These are phyloP conservation scores for Encarsia formosa DNA, from an alignment of 2,888 invertebrate species.

Conservation along the genomic window DNA sequence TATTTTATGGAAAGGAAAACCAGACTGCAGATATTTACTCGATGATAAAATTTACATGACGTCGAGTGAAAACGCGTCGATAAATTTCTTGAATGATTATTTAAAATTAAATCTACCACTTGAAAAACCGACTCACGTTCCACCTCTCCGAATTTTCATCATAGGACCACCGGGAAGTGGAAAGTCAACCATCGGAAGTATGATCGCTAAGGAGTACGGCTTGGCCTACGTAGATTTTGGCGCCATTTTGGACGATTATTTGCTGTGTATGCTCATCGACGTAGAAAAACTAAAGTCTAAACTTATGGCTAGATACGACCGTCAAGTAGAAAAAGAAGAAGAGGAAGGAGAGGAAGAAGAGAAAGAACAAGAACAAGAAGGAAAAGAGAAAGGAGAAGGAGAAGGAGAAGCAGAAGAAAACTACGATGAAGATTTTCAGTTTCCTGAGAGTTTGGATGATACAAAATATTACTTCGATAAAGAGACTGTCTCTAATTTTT, in stretches of 20 bases:
- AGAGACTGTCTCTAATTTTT: slow-evolving; percentile 38
- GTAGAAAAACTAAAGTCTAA: slow-evolving; percentile 1
- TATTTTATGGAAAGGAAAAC: slow-evolving; percentile 61
- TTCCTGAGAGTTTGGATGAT: slow-evolving; percentile 29
- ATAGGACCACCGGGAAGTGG: slow-evolving; percentile 58
- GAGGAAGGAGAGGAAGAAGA: slow-evolving; percentile 7
- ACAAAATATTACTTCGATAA: slow-evolving; percentile 27
- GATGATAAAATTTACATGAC: slow-evolving; percentile 57
- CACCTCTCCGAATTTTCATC: slow-evolving; percentile 58
- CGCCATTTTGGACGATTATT: slow-evolving; percentile 33
- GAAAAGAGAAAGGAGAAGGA: slow-evolving; percentile 24
- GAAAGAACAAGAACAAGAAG: slow-evolving; percentile 12
- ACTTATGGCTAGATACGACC: slow-evolving; percentile 16
- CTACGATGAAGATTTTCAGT: slow-evolving; percentile 14
- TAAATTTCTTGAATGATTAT: slow-evolving; percentile 55
- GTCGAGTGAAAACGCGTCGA: slow-evolving; percentile 53
- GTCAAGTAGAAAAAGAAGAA: slow-evolving; percentile 15
- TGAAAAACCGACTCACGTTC: slow-evolving; percentile 49
- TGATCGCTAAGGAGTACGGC: slow-evolving; percentile 57
- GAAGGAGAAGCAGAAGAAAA: neutral
- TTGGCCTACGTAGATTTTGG: slow-evolving; percentile 55
- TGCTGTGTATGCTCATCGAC: slow-evolving; percentile 24
- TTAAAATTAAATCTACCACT: slow-evolving; percentile 52
- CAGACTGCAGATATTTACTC: slow-evolving; percentile 55
- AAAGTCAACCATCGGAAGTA: slow-evolving; percentile 54